These are phyloP conservation scores for Apistogramma diplotaenia DNA, from an alignment of 2,113 vertebrate genomes.

Conservation along the genomic window DNA sequence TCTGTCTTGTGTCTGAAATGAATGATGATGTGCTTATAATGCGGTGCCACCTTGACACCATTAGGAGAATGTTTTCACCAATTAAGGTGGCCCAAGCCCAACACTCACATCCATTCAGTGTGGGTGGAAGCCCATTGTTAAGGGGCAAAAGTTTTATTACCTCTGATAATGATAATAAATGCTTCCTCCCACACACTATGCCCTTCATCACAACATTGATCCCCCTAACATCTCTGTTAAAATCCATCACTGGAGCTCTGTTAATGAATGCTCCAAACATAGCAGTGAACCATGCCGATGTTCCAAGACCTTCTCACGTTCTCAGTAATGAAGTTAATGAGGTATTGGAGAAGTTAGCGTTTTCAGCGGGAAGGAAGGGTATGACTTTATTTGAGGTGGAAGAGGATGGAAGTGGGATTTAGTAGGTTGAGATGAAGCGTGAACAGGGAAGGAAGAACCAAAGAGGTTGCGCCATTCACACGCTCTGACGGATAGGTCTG, in stretches of 20 bases:
- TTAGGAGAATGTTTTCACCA: constrained; percentile 44
- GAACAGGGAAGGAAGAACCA: constrained; percentile 23
- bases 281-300: constrained; percentile 42
- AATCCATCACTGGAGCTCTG: constrained; percentile 54
- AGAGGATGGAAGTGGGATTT: constrained; percentile 33
- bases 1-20: constrained; percentile 20
- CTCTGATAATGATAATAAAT: constrained; percentile 65
- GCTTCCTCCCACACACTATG: constrained; percentile 47
- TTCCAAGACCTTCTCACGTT: constrained; percentile 48
- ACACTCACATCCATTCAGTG: constrained; percentile 26
- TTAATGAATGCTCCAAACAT: constrained; percentile 59
- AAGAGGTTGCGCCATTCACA: constrained; percentile 55
- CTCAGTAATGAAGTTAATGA: constrained; percentile 54
- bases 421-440: constrained; percentile 12
- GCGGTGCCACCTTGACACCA: constrained; percentile 52
- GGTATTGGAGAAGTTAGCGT: constrained; percentile 30
- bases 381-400: constrained; percentile 23
- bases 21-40: constrained; percentile 32
- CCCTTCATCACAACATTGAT: constrained; percentile 60
- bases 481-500: constrained; percentile 24
- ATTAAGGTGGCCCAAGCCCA: constrained; percentile 20
- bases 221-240: constrained; percentile 54
- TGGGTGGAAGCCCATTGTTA: constrained; percentile 46
- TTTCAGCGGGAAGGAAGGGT: constrained; percentile 27
- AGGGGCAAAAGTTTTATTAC: constrained; percentile 59